These are phyloP conservation scores for Paramormyrops kingsleyae DNA, from an alignment of 2,113 vertebrate genomes.

Conservation along the genomic window DNA sequence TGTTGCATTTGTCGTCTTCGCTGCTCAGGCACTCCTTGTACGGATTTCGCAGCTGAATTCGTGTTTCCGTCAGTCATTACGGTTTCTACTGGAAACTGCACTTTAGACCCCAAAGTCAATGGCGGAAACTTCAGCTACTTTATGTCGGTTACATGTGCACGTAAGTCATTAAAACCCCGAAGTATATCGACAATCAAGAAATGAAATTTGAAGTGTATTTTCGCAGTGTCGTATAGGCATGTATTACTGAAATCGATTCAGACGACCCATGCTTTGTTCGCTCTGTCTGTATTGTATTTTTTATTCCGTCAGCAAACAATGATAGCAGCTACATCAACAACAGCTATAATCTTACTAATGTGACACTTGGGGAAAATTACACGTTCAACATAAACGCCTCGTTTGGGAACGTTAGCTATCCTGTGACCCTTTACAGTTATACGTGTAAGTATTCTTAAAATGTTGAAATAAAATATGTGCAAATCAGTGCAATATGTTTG, in stretches of 20 bases:
- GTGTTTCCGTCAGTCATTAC: not conserved
- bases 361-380: not conserved
- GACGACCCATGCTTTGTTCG: not conserved
- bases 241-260: not conserved
- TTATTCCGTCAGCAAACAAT: not conserved
- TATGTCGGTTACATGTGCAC: not conserved
- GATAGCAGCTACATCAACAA: not conserved
- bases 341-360: accelerated
- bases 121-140: not conserved
- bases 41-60: not conserved
- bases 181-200: not conserved
- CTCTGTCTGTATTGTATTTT: not conserved
- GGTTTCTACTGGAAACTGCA: not conserved
- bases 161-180: not conserved
- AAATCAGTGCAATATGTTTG: not conserved
- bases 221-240: not conserved
- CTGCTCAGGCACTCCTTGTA: not conserved
- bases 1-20: not conserved
- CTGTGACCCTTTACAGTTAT: not conserved
- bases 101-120: not conserved
- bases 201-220: not conserved
- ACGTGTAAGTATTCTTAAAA: not conserved
- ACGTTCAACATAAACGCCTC: not conserved
- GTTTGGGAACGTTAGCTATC: not conserved
- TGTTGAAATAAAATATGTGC: not conserved